Base-by-base conservation (phyloP, 2,888 invertebrate genomes). In the Plagiodera versicolora region DNA sequence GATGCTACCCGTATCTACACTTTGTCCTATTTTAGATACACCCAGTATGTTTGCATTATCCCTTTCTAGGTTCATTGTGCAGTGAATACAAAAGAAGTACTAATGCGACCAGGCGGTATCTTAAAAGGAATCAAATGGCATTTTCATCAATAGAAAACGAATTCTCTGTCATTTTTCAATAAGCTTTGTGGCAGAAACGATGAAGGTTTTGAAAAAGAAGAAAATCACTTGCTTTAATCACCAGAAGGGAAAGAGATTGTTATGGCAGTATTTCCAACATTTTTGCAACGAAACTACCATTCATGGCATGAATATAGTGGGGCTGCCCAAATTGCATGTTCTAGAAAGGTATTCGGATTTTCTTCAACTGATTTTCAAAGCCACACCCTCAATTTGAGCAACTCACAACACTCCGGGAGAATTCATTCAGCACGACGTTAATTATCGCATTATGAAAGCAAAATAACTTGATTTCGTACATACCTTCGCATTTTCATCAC, bases 221-320 rank as follows among this genome's bases (percentile, higher is more conserved):
- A 32, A 32, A 32, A 10, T 32, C 9, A 9, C 32, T 6, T 32
- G 2, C 32, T 32, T 9, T 2, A 9, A 32, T 11, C 5, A 11
- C 11, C 14, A 3, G 8, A n/a, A 3, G 8, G 11, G 53, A 5
- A 47, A 52, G 30, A 49, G 44, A 49, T 14, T 39, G 14, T n/a
- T 59, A 30, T 64, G 64, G 65, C 14, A 35, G 1, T 55, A 60
- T 44, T n/a, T 64, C 10, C 51, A 59, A 47, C 44, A 67, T 56
- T 67, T 70, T 60, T 64, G 68, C 8, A 54, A 72, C 60, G 71
- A 75, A 63, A 76, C 77, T 2, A 78, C 78, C 17, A 74, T 80
- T 48, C 80, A 79, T 69, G 75, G 75, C 2, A 60, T 74, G 24
- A 71, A 72, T 52, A 70, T 72, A 52, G 55, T 73, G 14, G 71